Evolutionary conservation across 2,797 vertebrate species (phyloP), one percentile per base, ranked within the genome.

Genomic region (Lithobates pipiens): DNA sequence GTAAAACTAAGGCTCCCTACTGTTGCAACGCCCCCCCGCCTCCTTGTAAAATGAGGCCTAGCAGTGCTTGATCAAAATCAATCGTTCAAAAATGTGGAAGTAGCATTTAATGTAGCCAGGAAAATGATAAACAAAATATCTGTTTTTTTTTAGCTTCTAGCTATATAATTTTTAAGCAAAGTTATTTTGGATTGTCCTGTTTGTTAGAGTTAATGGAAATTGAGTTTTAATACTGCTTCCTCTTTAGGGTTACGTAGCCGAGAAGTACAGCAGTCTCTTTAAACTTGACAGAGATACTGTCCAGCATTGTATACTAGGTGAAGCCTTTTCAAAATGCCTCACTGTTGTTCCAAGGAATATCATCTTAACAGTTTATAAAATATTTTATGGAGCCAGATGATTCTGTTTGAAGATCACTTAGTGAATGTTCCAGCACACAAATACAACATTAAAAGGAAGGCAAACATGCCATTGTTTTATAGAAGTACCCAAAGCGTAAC

Each of bases 291-390:
- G 15, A 78, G 83, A 84, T 72, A 67, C 46, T 73, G 7, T 72
- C 78, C 73, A 81, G 74, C 54, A 76, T 46, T 42, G 39, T 86
- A 42, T 23, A 34, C 34, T 81, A 67, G 50, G 73, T 63, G 39
- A 82, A 71, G 25, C n/a, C 65, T 70, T 86, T 81, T 85, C 18
- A 75, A 68, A 82, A 69, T 82, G 71, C 63, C 46, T 75, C 25
- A 13, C 11, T 65, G 3, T 27, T 36, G 36, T 72, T 86, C 80
- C 80, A 86, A 76, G 54, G 34, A 73, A 50, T 77, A 78, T 82
- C 79, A 77, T 73, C 85, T 50, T 86, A 82, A 86, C 80, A 86
- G 79, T 82, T 86, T 86, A 77, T 86, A 86, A 86, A 86, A 80
- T 46, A 77, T 86, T 86, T 86, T 82, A 86, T 82, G 42, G 57